Conservation (phyloP, 30 jellyfish, hydroid and myxozoan genomes). For the Hydractinia echinata region DNA sequence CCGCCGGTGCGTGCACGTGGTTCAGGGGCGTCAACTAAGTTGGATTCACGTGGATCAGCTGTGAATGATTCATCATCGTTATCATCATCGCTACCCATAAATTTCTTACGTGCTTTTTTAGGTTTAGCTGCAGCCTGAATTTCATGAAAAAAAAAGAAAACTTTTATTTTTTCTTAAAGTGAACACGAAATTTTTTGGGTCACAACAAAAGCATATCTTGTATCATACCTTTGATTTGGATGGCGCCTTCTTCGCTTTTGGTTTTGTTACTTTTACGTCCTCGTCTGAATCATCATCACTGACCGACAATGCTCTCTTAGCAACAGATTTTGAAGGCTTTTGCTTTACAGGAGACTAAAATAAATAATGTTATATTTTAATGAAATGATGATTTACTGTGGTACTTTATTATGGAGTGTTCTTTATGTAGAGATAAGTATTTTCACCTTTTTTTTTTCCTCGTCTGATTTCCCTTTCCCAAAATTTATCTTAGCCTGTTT, state of each 20-base stretch:
- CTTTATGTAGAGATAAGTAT: too few relatives aligned
- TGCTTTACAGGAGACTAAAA: background rate
- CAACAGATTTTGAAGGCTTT: background rate
- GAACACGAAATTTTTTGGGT: background rate
- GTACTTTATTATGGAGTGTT: too few relatives aligned
- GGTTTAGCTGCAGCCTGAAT: constrained; percentile 13
- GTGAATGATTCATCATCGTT: constrained; percentile 33
- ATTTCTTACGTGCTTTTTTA: background rate
- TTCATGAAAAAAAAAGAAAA: background rate
- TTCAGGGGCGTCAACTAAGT: background rate
- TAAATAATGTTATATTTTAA: too few relatives aligned
- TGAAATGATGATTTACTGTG: too few relatives aligned
- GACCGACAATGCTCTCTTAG: constrained; percentile 16
- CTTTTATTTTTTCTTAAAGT: too few relatives aligned
- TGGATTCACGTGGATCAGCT: constrained; percentile 1
- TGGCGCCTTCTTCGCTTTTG: background rate
- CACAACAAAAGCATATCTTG: background rate
- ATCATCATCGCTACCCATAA: background rate
- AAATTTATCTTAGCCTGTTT: constrained; percentile 19
- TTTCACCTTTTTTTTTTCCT: constrained; percentile 1
- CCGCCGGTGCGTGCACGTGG: constrained; percentile 21
- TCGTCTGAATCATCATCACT: constrained; percentile 16
- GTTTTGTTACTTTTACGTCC: background rate
- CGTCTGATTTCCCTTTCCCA: constrained; percentile 10
- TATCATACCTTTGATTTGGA: constrained; percentile 2